A percentile compares a stretch with the other conserved stretches of the same genome.
phyloP scores from a whole-genome alignment of 2,797 vertebrate species.

The Rhincodon typus region DNA sequence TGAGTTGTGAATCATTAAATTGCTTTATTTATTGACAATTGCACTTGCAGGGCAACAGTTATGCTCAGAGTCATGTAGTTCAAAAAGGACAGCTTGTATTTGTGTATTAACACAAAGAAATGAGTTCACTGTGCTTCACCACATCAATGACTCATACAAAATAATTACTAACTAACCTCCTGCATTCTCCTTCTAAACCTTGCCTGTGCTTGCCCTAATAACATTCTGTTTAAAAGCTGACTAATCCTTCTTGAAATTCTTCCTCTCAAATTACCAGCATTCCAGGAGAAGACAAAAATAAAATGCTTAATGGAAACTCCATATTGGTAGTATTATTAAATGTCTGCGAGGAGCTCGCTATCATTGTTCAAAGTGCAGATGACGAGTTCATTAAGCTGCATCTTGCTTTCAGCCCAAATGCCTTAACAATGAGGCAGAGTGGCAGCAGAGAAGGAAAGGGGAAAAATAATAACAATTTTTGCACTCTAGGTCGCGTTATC shows the following conservation, averaged over 20 bases:
- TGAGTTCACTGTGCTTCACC: neutral
- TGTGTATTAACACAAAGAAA: neutral
- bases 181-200: neutral
- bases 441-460: too few species aligned
- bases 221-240: neutral
- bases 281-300: too few species aligned
- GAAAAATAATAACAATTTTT: too few species aligned
- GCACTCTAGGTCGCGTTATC: too few species aligned
- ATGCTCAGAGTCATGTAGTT: neutral
- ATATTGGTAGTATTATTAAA: too few species aligned
- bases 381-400: too few species aligned
- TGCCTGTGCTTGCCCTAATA: neutral
- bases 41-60: neutral
- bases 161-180: neutral
- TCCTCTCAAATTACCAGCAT: too few species aligned
- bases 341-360: too few species aligned
- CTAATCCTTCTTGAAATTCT: neutral
- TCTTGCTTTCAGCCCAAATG: too few species aligned
- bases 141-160: neutral
- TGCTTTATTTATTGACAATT: neutral
- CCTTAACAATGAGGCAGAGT: too few species aligned
- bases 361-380: too few species aligned
- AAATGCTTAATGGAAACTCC: too few species aligned
- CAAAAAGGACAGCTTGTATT: neutral
- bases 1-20: slow-evolving; percentile 1